Base-by-base conservation (phyloP, 2,797 vertebrate species). In the Tokudaia tokunoshimensis region DNA sequence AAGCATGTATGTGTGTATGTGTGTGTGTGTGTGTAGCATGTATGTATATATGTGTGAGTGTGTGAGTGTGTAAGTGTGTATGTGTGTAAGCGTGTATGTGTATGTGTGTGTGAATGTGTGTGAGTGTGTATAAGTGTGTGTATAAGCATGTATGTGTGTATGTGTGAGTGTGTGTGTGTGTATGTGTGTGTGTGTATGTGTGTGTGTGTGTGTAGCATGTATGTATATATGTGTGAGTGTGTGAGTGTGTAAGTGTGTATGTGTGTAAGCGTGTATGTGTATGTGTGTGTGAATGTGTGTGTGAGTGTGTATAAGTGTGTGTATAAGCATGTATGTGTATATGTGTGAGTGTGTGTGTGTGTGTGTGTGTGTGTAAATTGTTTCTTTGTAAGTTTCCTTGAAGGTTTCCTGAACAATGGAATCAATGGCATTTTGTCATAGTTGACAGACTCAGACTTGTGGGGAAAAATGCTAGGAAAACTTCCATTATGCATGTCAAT, bases 351-450 rank as follows among this genome's bases (percentile, higher is more conserved):
- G 98, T 98, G 92, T 97, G 52, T 31, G 41, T 20, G 63, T 63
- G 34, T n/a, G 78, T 67, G 44, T 75, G 22, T 14, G 26, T 15
- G 9, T 50, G 98, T 98, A 92, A 97, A 98, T 98, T 96, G 94
- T 91, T 98, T 95, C 98, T 94, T 92, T 97, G 88, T 96, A 97
- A 98, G 87, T 86, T 94, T 97, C 87, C 81, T 98, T 98, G 97
- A 98, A 98, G 95, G 95, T 97, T 97, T 63, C 34, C 87, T 98
- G 98, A 97, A 97, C 96, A 98, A 98, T 98, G 97, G 96, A 97
- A 90, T 97, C 97, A 98, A 97, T 93, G 95, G 82, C 79, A 96
- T 98, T 97, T 97, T 94, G 96, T 65, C 61, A 96, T 98, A 86
- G 98, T 97, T 97, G 90, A 96, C 98, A 98, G 79, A 79, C 80